Percentiles rank a stretch among this genome's conserved stretches.
Conservation (phyloP, 2,797 vertebrate species). For the Lutjanus campechanus region DNA sequence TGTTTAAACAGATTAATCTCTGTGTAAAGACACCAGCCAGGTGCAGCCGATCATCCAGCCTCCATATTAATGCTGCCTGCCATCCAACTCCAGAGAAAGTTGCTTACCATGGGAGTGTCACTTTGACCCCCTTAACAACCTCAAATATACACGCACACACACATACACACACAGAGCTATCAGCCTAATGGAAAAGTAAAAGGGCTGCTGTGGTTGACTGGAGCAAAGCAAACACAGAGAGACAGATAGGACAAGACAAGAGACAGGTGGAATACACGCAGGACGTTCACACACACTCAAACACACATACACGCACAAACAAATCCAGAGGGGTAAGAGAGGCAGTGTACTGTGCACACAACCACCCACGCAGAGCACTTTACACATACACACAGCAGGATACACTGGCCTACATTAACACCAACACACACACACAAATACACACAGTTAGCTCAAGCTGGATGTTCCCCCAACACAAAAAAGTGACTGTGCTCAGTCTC, state of each 20-base stretch:
- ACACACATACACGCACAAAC: slow-evolving; percentile 21
- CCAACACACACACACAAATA: background rate
- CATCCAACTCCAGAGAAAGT: slow-evolving; percentile 55
- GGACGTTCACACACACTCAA: slow-evolving; percentile 45
- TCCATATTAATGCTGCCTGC: slow-evolving; percentile 46
- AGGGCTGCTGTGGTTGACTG: slow-evolving; percentile 71
- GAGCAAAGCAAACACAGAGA: slow-evolving; percentile 71
- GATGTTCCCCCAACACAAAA: slow-evolving; percentile 14
- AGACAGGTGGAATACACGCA: slow-evolving; percentile 72
- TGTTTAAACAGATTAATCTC: slow-evolving; percentile 57
- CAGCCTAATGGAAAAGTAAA: slow-evolving; percentile 79
- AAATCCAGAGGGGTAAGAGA: slow-evolving; percentile 33
- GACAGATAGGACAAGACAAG: slow-evolving; percentile 62
- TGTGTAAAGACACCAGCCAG: slow-evolving; percentile 38
- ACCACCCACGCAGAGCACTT: slow-evolving; percentile 29
- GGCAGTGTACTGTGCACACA: slow-evolving; percentile 49
- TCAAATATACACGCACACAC: slow-evolving; percentile 31
- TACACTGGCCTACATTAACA: slow-evolving; percentile 15
- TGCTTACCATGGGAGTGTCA: slow-evolving; percentile 56
- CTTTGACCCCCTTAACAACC: slow-evolving; percentile 54
- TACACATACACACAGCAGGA: slow-evolving; percentile 31
- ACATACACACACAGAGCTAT: slow-evolving; percentile 52
- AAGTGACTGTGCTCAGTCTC: background rate
- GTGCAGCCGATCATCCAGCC: slow-evolving; percentile 24
- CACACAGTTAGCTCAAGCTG: background rate